Evolutionary conservation across 2,888 invertebrate species (phyloP), one percentile per base, ranked within the genome.

Genomic region (Perizoma flavofasciatum): DNA sequence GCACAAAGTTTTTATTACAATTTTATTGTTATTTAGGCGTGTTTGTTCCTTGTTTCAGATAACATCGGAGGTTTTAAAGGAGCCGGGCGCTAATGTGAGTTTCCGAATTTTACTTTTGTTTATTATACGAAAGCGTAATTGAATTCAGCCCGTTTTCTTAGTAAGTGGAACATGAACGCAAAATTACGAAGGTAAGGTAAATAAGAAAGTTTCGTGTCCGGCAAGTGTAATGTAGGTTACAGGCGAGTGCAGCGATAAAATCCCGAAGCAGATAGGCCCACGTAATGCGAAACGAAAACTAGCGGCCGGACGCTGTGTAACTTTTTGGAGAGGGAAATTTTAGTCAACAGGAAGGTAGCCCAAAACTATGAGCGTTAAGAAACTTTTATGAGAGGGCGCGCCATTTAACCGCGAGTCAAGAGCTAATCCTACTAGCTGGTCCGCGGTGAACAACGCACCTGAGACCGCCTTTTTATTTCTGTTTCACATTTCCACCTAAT

Each of bases 1-100:
- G 91, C 77, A 80, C 87, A 86, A 90, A 92, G 89, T 90, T 92
- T 92, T 89, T 89, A 92, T 92, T 92, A 86, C 82, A 89, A 89
- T 91, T 91, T 91, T 89, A 92, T 91, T 92, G 91, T 91, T 91
- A 92, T 92, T 92, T 91, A 91, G 89, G 85, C 88, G 88, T 92
- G 92, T 92, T 92, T 91, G 91, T 91, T 90, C 82, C 89, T 91
- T 92, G 92, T 92, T 91, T 86, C 86, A 90, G 92, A 92, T 91
- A 90, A 90, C 88, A 89, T 88, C 85, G 88, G 82, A 82, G 84
- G 86, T 88, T 90, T 86, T 85, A 88, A 90, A 88, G 86, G 85
- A 88, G 87, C 83, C 83, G 77, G 81, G 85, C 86, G 88, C 89
- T 91, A 92, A 92, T 92, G 92, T 89, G 90, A 92, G 89, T 91